Percentiles rank a stretch among this genome's conserved stretches.
Conservation (phyloP, 1,140 invertebrate genomes). For the Drosophila oshimai region DNA sequence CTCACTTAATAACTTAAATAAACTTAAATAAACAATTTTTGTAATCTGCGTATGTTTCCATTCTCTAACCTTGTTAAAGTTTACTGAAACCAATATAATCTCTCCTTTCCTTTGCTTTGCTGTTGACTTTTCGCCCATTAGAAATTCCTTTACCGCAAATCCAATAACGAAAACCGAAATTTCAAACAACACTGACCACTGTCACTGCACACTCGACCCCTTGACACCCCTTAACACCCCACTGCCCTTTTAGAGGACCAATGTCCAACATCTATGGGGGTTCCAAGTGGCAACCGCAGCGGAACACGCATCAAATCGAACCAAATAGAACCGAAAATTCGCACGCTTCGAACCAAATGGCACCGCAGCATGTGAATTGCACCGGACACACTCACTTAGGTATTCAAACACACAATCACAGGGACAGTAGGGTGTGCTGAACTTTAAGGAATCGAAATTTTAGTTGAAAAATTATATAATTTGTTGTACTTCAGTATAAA, state of each 20-base stretch:
- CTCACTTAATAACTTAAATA: no score
- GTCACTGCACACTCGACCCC: background rate
- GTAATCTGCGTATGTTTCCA: no score
- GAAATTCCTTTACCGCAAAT: slow-evolving; percentile 13
- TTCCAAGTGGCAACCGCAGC: slow-evolving; percentile 60
- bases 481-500: background rate
- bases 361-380: slow-evolving; percentile 55
- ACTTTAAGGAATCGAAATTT: no score
- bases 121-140: background rate
- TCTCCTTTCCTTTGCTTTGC: background rate
- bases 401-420: background rate
- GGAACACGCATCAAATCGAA: slow-evolving; percentile 67
- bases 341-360: slow-evolving; percentile 42
- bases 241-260: background rate
- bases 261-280: slow-evolving; percentile 19
- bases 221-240: background rate
- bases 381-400: background rate
- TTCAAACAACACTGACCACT: slow-evolving; percentile 35
- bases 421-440: background rate
- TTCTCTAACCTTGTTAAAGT: no score
- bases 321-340: slow-evolving; percentile 69
- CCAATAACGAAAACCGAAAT: slow-evolving; percentile 16
- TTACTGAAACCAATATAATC: no score
- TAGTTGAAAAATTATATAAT: background rate
- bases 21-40: no score